Evolutionary conservation across 2,797 vertebrate genomes (phyloP).

Genomic region (Sebastes glaucus): DNA sequence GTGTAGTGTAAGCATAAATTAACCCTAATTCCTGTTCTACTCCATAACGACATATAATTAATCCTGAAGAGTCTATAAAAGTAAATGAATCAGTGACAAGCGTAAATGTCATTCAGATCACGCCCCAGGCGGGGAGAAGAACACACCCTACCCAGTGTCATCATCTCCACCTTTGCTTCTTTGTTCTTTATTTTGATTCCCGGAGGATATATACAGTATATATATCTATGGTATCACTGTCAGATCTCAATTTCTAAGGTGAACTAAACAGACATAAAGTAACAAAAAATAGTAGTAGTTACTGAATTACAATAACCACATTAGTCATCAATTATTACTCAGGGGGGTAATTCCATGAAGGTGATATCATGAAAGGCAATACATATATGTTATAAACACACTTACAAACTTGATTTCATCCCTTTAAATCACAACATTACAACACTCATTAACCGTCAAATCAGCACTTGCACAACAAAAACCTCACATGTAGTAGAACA

Average conservation of each 20-base stretch:
- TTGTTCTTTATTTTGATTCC: neutral
- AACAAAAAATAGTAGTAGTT: neutral
- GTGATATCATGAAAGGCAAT: neutral
- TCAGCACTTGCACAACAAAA: too few relatives aligned
- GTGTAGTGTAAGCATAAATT: neutral
- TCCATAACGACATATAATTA: neutral
- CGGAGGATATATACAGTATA: too few relatives aligned
- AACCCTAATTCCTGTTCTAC: neutral
- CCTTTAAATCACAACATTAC: neutral
- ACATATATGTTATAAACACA: neutral
- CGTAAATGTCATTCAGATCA: neutral
- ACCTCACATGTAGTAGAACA: too few relatives aligned
- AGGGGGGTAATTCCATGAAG: neutral
- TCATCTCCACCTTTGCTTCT: neutral
- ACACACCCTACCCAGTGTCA: neutral
- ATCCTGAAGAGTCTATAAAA: neutral
- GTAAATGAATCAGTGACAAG: neutral
- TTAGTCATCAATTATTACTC: neutral
- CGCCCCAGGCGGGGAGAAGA: neutral
- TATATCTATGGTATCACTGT: neutral
- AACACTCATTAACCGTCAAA: too few relatives aligned
- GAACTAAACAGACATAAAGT: neutral
- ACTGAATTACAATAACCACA: neutral
- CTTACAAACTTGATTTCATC: neutral
- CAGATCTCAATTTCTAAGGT: neutral